phyloP scores from a whole-genome alignment of 2,113 vertebrate species.

The Hippocampus comes region DNA sequence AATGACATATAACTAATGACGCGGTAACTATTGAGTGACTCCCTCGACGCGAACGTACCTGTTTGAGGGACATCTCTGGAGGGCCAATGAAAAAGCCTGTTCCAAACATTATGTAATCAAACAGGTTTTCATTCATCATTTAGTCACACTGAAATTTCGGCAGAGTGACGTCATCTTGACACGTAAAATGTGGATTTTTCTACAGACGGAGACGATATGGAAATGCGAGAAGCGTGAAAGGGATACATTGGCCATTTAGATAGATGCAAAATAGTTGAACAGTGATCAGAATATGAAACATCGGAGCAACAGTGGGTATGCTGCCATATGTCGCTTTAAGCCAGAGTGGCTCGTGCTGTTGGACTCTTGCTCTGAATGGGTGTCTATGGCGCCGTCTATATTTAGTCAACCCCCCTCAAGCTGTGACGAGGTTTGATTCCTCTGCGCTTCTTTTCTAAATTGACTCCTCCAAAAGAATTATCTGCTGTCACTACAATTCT shows the following conservation, averaged over 20 bases:
- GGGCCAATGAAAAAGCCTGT: background rate
- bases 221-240: background rate
- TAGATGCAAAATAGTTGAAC: background rate
- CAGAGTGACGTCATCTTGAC: too few species aligned
- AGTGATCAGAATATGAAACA: background rate
- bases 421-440: slow-evolving; percentile 45
- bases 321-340: slow-evolving; percentile 25
- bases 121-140: too few species aligned
- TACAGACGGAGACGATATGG: background rate
- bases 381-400: slow-evolving; percentile 43
- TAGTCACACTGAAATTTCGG: too few species aligned
- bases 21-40: too few species aligned
- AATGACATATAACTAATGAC: too few species aligned
- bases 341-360: slow-evolving; percentile 14
- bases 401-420: slow-evolving; percentile 33
- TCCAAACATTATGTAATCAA: background rate
- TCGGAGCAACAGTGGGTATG: slow-evolving; percentile 1
- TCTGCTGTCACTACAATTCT: slow-evolving; percentile 64
- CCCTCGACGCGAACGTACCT: too few species aligned
- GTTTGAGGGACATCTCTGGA: too few species aligned
- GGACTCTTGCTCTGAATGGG: slow-evolving; percentile 12
- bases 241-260: background rate
- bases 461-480: slow-evolving; percentile 55
- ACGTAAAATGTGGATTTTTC: too few species aligned
- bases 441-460: slow-evolving; percentile 44